Percentiles rank a stretch among this genome's conserved stretches.
Conservation (phyloP, 2,113 vertebrate species). For the Leucosticte australis region DNA sequence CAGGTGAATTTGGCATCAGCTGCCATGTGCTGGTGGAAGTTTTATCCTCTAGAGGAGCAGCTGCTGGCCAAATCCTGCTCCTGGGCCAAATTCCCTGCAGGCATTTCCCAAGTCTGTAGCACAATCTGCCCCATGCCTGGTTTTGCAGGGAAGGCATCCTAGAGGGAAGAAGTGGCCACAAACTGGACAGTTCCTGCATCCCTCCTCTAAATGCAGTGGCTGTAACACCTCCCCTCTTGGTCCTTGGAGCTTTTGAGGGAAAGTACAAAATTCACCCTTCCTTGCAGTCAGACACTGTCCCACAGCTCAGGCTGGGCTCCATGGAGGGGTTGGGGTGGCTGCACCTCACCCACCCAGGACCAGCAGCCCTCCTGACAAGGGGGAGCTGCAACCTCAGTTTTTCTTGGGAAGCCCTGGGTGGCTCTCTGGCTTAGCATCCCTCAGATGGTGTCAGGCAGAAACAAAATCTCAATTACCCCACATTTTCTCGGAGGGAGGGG, state of each 20-base stretch:
- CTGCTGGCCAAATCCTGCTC: neutral
- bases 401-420: neutral
- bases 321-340: neutral
- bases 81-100: neutral
- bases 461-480: neutral
- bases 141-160: neutral
- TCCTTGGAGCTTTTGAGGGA: neutral
- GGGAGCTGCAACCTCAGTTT: neutral
- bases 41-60: neutral
- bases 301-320: neutral
- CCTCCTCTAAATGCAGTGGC: neutral
- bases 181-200: neutral
- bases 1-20: fast-evolving
- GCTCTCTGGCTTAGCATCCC: neutral
- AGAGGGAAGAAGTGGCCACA: neutral
- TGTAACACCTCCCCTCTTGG: neutral
- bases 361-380: neutral
- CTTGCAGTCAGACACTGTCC: neutral
- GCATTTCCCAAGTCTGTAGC: neutral
- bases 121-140: neutral
- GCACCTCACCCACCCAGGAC: neutral
- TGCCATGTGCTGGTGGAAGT: neutral
- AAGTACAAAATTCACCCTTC: neutral
- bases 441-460: neutral
- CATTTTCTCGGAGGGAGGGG: neutral